Percentiles rank a stretch among this genome's conserved stretches.
Conservation (phyloP, 2,797 vertebrate genomes). For the Acipenser transmontanus region DNA sequence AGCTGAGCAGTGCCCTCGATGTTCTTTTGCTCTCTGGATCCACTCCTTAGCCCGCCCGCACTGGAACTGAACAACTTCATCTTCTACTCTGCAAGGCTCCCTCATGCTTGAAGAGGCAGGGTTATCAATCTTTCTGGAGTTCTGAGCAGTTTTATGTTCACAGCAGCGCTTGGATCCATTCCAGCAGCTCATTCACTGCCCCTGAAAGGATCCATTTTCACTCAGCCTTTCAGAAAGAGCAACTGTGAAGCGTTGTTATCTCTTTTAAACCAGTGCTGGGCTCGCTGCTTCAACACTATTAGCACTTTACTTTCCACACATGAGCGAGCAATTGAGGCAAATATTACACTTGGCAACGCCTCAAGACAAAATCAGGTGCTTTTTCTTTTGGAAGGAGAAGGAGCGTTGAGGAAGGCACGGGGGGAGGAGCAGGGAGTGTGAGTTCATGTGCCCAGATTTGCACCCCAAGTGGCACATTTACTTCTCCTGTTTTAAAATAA, state of each 20-base stretch:
- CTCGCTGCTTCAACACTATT: conserved; percentile 28
- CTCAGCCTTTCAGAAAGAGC: conserved; percentile 22
- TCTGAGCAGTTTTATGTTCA: conserved; percentile 31
- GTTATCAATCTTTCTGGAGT: conserved; percentile 36
- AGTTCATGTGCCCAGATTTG: conserved; percentile 12
- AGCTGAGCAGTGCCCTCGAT: too few relatives aligned
- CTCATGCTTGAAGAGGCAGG: conserved; percentile 35
- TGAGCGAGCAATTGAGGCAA: conserved; percentile 19
- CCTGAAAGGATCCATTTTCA: conserved; percentile 19
- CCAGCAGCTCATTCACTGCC: conserved; percentile 34
- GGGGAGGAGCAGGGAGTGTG: neutral
- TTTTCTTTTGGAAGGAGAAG: too few relatives aligned
- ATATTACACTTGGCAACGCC: conserved; percentile 31
- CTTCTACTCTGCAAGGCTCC: conserved; percentile 15
- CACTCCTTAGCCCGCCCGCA: too few relatives aligned
- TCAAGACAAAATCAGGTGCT: neutral
- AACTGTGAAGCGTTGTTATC: conserved; percentile 35
- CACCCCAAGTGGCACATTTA: conserved; percentile 11
- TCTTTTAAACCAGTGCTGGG: conserved; percentile 27
- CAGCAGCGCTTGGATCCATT: conserved; percentile 34
- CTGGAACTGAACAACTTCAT: conserved; percentile 8
- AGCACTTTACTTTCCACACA: conserved; percentile 19
- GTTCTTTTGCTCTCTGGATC: too few relatives aligned
- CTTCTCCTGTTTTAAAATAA: conserved; percentile 2
- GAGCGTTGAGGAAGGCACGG: too few relatives aligned